Evolutionary conservation across 1,140 invertebrate species (phyloP), one percentile per base, ranked within the genome.

Genomic region (Scaptomyza montana): DNA sequence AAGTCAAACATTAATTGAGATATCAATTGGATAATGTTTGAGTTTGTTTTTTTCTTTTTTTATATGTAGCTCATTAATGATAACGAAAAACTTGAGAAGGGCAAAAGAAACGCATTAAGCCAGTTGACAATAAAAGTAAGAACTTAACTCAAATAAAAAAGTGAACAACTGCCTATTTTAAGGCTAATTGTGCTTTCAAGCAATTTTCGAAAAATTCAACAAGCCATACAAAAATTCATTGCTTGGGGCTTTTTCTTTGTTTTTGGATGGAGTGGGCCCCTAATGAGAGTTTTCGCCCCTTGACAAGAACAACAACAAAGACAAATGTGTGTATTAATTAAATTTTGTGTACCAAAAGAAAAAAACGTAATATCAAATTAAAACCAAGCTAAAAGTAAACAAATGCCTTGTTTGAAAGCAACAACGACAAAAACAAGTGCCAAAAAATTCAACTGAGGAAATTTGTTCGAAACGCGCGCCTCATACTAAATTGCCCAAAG

Each of bases 381-480:
- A 62, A 69, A 49, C 3, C 28, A 50, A 82, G 82, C 70, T 74
- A 64, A 64, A 57, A 67, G 63, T 81, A 66, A 78, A 77, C 46
- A 75, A 75, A 62, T 56, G 62, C 36, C 30, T 28, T 51, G 55
- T 33, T 59, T 6, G 53, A 53, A 21, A 54, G 47, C 50, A 69
- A 49, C 56, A 49, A 43, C 33, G 33, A 51, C 25, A 21, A 45
- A 46, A 61, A 62, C 50, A 59, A 50, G 46, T 73, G 19, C 2
- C 51, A 5, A 19, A 82, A 67, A 78, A 75, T 62, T 45, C 55
- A 69, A 70, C 51, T 60, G 62, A 71, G 62, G 21, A 76, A 73
- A 86, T 74, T 67, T 53, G 63, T 60, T 13, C 16, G 50, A 73
- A 61, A 39, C 51, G 45, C 63, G 50, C 70, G 60, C 55, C 30